phyloP scores from a whole-genome alignment of 2,797 vertebrate genomes.

The Arctocebus calabarensis region DNA sequence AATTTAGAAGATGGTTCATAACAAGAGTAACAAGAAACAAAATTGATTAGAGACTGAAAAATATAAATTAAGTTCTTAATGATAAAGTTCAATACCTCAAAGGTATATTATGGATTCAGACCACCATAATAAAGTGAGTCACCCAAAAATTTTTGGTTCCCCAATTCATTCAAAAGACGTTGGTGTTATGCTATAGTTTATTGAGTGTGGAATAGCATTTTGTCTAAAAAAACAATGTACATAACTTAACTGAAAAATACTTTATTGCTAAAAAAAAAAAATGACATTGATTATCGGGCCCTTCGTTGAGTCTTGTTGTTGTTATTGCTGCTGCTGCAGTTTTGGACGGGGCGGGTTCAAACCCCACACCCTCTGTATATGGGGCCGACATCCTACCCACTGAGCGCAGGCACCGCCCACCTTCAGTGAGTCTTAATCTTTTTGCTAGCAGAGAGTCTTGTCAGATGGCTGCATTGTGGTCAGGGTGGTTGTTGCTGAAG shows the following conservation, averaged over 20 bases:
- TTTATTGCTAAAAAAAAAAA: background rate
- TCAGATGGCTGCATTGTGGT: background rate
- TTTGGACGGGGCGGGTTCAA: too few species aligned
- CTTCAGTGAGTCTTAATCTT: background rate
- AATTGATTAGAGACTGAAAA: conserved; percentile 13
- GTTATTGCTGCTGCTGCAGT: too few species aligned
- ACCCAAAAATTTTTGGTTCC: background rate
- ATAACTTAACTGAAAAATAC: background rate
- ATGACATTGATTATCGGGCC: background rate
- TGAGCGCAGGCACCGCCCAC: too few species aligned
- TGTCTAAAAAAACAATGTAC: background rate
- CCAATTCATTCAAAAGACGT: background rate
- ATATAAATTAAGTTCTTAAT: background rate
- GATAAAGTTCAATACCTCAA: background rate
- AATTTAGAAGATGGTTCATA: background rate
- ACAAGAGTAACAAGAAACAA: conserved; percentile 4
- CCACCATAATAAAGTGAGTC: background rate
- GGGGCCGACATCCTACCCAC: too few species aligned
- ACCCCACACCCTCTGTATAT: too few species aligned
- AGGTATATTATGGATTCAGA: background rate
- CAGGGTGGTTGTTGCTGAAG: background rate
- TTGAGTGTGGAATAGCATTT: background rate
- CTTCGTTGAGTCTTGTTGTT: background rate
- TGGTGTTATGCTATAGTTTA: background rate
- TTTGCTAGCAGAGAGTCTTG: background rate